A percentile compares a stretch with the other conserved stretches of the same genome.
Conservation (phyloP, 35 echinoderm and acorn worm genomes). For the Chiridota heheva region DNA sequence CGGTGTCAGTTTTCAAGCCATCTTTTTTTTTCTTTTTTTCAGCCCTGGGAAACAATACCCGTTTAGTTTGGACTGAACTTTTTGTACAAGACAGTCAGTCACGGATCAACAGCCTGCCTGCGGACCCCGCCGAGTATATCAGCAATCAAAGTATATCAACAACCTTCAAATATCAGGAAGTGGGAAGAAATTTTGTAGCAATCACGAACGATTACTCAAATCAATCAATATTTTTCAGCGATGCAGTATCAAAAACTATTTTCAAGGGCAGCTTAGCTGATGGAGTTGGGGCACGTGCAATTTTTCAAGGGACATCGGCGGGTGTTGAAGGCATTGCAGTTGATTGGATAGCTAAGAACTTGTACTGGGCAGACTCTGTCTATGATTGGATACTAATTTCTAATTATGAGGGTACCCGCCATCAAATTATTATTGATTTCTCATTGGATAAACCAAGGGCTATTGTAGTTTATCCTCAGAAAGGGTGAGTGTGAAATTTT, state of each 20-base stretch:
- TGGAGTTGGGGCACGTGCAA: slow-evolving; percentile 23
- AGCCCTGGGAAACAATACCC: too few relatives aligned
- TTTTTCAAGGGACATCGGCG: slow-evolving; percentile 69
- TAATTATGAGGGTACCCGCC: slow-evolving; percentile 65
- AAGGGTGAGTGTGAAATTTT: slow-evolving; percentile 78
- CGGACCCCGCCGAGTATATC: slow-evolving; percentile 50
- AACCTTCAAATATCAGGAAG: slow-evolving; percentile 50
- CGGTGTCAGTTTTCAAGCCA: too few relatives aligned
- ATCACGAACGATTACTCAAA: slow-evolving; percentile 72
- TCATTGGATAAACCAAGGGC: slow-evolving; percentile 83
- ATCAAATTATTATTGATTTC: slow-evolving; percentile 57
- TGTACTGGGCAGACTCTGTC: slow-evolving; percentile 80
- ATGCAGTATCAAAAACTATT: slow-evolving; percentile 58
- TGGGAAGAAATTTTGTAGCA: slow-evolving; percentile 55
- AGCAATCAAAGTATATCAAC: slow-evolving; percentile 30
- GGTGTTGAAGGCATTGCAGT: slow-evolving; percentile 94
- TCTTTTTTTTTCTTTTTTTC: too few relatives aligned
- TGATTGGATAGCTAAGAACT: slow-evolving; percentile 86
- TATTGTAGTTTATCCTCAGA: slow-evolving; percentile 65
- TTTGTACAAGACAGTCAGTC: slow-evolving; percentile 36
- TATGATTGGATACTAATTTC: slow-evolving; percentile 89
- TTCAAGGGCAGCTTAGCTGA: slow-evolving; percentile 61
- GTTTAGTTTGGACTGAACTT: slow-evolving; percentile 82
- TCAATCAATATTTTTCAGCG: slow-evolving; percentile 66
- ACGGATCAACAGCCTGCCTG: slow-evolving; percentile 81